Base-by-base conservation (phyloP, 2,888 invertebrate species). In the Polyommatus iphigenia region DNA sequence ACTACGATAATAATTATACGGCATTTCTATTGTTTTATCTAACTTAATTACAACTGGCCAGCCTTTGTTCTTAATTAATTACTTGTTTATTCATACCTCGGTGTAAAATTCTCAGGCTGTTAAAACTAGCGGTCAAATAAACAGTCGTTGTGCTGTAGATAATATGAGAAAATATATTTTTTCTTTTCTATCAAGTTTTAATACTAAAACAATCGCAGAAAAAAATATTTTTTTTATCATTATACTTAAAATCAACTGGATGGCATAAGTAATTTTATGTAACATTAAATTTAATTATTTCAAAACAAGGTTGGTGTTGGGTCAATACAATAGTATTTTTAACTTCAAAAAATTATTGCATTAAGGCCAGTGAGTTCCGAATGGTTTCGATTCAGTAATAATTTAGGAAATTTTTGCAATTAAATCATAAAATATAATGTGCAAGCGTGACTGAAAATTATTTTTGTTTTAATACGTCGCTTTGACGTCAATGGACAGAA, bases 51-150 rank as follows among this genome's bases (percentile, higher is more conserved):
- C 87, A 91, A 92, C 90, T 92, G 89, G 85, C 90, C 90, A 87
- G 89, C 87, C 85, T 89, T 88, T 89, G 89, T 83, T 85, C 81
- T 88, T 87, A 87, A 88, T 86, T 91, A 89, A 92, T 91, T 91
- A 88, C 86, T 85, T 86, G 88, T 89, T 90, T 88, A 85, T 89
- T 87, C 87, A 88, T 89, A 90, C 88, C 87, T 84, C 80, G 82
- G 80, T 79, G 77, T 78, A 79, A 78, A 83, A 81, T 82, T 93
- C 93, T 83, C 93, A 93, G 91, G 91, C 89, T 90, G 90, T 91
- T 84, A 87, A 81, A 90, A 88, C 83, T 85, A 86, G 87, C 89
- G 90, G 89, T 88, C 90, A 88, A 75, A 80, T 77, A 77, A 71
- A 18, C 71, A 24, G 20, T 77, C 32, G 71, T 54, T 29, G 7